Evolutionary conservation across 2,888 invertebrate genomes (phyloP), one percentile per base, ranked within the genome.

Genomic region (Sclerodermus sp.): DNA sequence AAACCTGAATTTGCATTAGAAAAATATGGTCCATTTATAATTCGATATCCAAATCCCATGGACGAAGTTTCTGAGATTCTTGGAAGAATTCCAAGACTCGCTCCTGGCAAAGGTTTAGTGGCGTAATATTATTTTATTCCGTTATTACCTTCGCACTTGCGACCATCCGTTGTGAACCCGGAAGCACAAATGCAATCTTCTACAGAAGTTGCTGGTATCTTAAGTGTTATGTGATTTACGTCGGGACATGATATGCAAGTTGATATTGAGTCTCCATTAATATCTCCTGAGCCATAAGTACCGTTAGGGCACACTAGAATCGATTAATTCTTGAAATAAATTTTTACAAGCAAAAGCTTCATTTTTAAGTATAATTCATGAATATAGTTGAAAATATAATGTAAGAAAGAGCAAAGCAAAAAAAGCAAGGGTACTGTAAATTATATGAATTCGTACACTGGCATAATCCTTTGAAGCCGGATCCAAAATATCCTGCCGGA

Each of bases 401-500:
- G 12, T 43, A 10, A 15, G 47, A 32, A 38, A 42, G n/a, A n/a
- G n/a, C n/a, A n/a, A n/a, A n/a, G n/a, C n/a, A n/a, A n/a, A n/a
- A n/a, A n/a, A n/a, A n/a, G n/a, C n/a, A 17, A 32, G 13, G 39
- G 31, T 18, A 40, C 10, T 40, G 23, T 38, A 30, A 32, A 44
- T 32, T 23, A 23, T 5, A 23, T 23, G 8, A 23, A 23, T n/a
- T 71, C 81, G 79, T 79, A 87, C 87, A 81, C 60, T 80, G 78
- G 64, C 87, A 87, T 15, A 82, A 81, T 42, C 82, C 81, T 55
- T 72, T 75, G 1, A 86, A 73, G 1, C 88, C 88, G 13, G 83
- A 82, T 30, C 88, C 88, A 64, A 85, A 86, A 66, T 82, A 86
- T 10, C 88, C 88, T 2, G 81, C 76, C 36, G 82, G 80, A 61